Conservation (phyloP, 2,888 invertebrate species). For the Morinoia aosen region DNA sequence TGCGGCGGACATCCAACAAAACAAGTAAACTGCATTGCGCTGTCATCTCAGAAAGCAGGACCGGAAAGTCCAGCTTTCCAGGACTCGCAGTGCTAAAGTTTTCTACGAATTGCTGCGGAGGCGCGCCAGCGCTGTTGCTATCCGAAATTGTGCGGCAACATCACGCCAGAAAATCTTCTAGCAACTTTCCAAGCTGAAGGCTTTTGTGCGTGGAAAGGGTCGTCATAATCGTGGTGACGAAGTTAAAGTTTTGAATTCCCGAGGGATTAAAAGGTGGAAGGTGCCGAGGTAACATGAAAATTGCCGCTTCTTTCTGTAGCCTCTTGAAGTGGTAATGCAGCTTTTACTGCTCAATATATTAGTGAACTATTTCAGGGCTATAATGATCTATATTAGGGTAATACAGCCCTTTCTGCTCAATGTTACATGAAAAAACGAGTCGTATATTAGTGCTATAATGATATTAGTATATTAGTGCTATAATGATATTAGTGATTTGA, state of each 20-base stretch:
- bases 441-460: no score
- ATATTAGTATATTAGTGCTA: no score
- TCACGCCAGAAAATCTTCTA: background rate
- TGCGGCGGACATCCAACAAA: background rate
- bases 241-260: background rate
- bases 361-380: no score
- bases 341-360: no score
- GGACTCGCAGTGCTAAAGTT: background rate
- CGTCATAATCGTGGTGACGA: background rate
- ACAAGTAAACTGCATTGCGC: background rate
- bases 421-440: no score
- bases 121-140: background rate
- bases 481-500: no score
- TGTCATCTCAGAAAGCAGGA: background rate
- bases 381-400: no score
- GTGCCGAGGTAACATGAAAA: background rate
- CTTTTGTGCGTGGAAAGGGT: background rate
- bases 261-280: background rate
- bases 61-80: background rate
- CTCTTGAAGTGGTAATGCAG: no score
- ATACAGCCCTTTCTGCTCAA: no score
- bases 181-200: background rate
- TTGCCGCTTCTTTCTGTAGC: no score
- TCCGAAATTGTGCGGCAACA: background rate
- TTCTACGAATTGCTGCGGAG: background rate